A percentile compares a stretch with the other conserved stretches of the same genome.
Evolutionary conservation across 35 echinoderm and acorn worm genomes (phyloP).

Genomic region (Ophiothrix spiculata): DNA sequence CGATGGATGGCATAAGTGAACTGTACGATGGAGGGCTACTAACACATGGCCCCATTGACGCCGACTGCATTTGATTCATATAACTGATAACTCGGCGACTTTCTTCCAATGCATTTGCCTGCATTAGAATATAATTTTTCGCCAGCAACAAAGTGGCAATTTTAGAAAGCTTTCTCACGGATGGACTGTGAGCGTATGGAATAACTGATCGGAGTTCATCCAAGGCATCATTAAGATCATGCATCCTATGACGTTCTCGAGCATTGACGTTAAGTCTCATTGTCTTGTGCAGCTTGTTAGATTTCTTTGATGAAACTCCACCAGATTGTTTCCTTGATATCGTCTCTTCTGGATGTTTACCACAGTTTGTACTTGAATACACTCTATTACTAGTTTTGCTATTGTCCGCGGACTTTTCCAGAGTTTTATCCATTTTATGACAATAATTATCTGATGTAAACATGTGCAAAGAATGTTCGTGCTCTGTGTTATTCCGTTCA

Average conservation of each 20-base stretch:
- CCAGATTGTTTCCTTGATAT: not conserved
- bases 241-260: slow-evolving; percentile 86
- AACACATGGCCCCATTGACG: slow-evolving; percentile 18
- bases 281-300: not conserved
- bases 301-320: slow-evolving; percentile 6
- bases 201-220: slow-evolving; percentile 85
- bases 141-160: slow-evolving; percentile 93
- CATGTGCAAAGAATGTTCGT: not conserved
- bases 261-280: slow-evolving; percentile 85
- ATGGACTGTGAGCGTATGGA: slow-evolving; percentile 93
- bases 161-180: slow-evolving; percentile 91
- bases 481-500: not conserved
- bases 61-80: slow-evolving; percentile 50
- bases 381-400: too few relatives aligned
- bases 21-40: slow-evolving; percentile 10
- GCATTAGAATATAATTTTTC: slow-evolving; percentile 96
- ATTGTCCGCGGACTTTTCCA: too few relatives aligned
- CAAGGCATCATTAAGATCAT: slow-evolving; percentile 91
- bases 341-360: not conserved
- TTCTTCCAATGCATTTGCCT: slow-evolving; percentile 82
- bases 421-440: not conserved
- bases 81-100: slow-evolving; percentile 60
- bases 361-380: not conserved
- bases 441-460: not conserved
- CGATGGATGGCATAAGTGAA: not conserved